These are phyloP conservation scores for Hydractinia symbiolongicarpus DNA, from an alignment of 30 jellyfish, hydroid and myxozoan genomes.

Conservation along the genomic window DNA sequence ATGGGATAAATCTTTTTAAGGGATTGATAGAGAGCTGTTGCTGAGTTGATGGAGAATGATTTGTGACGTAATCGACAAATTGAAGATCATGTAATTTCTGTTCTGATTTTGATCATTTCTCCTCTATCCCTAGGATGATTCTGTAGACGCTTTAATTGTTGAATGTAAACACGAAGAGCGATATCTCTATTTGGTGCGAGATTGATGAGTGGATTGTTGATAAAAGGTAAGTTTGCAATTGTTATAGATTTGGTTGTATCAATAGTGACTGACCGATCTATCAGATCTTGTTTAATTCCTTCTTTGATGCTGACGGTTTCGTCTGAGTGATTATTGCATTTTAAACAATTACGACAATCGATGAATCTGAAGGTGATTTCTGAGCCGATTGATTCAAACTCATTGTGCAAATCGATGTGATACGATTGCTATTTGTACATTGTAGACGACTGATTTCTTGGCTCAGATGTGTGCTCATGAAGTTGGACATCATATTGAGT, in stretches of 20 bases:
- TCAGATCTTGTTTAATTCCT: not conserved
- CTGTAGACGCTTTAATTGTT: constrained; percentile 2
- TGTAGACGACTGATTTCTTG: no score
- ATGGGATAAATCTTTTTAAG: not conserved
- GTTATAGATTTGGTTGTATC: not conserved
- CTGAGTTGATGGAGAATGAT: not conserved
- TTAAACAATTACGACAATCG: not conserved
- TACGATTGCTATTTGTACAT: no score
- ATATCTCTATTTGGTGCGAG: constrained; percentile 5
- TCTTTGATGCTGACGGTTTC: not conserved
- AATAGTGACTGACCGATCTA: not conserved
- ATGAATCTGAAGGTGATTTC: not conserved
- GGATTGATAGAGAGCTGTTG: not conserved
- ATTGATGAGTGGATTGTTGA: not conserved
- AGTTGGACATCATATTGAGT: no score
- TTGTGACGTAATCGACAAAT: not conserved
- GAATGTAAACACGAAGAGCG: constrained; percentile 6
- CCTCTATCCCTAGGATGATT: not conserved
- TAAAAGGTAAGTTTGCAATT: not conserved
- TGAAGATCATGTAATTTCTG: not conserved
- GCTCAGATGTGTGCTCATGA: no score
- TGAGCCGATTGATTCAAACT: not conserved
- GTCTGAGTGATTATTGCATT: not conserved
- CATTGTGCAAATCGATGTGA: no score
- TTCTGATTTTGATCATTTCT: not conserved